These are phyloP conservation scores for Drepana falcataria DNA, from an alignment of 2,888 invertebrate species.

Conservation along the genomic window DNA sequence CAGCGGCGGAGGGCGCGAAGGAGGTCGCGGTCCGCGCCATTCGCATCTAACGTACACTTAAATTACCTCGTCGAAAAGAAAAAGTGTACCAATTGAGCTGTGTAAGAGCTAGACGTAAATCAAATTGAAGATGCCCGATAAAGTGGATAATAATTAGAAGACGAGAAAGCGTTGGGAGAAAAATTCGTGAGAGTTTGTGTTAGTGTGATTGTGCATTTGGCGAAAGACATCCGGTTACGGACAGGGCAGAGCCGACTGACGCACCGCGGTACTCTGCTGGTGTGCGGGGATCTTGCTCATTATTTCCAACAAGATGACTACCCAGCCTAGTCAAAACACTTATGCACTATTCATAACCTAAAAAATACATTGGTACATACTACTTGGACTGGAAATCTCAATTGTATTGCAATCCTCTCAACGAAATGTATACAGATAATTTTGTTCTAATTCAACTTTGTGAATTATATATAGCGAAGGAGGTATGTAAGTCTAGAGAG, in stretches of 20 bases:
- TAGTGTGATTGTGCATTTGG: conserved; percentile 76
- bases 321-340: too few relatives aligned
- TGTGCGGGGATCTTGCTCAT: background rate
- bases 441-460: too few relatives aligned
- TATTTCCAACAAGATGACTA: background rate
- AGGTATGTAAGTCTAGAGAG: too few relatives aligned
- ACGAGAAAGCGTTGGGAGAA: conserved; percentile 78
- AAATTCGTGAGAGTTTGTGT: conserved; percentile 77
- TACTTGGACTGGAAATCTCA: too few relatives aligned
- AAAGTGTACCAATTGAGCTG: conserved; percentile 74
- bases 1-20: conserved; percentile 29
- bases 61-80: conserved; percentile 68
- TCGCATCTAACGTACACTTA: conserved; percentile 42
- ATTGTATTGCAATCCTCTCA: too few relatives aligned
- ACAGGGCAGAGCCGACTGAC: conserved; percentile 20
- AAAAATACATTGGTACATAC: too few relatives aligned
- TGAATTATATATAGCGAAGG: too few relatives aligned
- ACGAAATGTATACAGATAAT: too few relatives aligned
- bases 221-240: conserved; percentile 69
- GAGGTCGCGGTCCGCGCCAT: conserved; percentile 30
- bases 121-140: conserved; percentile 79
- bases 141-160: conserved; percentile 79
- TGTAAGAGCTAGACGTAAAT: conserved; percentile 74
- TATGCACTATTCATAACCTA: too few relatives aligned
- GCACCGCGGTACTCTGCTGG: conserved; percentile 2